Base-by-base conservation (phyloP, 2,113 vertebrate genomes). In the Euleptes europaea region DNA sequence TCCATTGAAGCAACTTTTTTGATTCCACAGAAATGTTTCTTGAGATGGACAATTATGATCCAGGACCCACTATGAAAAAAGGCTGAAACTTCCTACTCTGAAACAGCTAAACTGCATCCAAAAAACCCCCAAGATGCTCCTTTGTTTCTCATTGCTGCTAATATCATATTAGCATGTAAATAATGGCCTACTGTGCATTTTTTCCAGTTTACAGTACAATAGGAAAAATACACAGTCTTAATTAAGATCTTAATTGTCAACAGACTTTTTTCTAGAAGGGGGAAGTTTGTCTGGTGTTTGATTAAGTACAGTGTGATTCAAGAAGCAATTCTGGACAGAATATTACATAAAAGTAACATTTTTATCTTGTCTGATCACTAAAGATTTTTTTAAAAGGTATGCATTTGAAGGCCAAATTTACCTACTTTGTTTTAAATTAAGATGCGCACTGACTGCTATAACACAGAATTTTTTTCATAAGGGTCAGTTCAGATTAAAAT, bases 121-220 rank as follows among this genome's bases (percentile, higher is more conserved):
- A 23, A 54, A 71, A 13, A 51, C 42, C 86, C 88, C 81, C 89
- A 91, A 90, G 88, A 78, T 60, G 82, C 90, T 92, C 88, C 89
- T 92, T 65, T 40, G 51, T 13, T 92, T 95, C 90, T 92, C 90
- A 88, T 95, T 94, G 92, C 91, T 90, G 86, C 91, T 74, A 92
- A 89, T 89, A 87, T 91, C 94, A 84, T 92, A 81, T 90, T 67
- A 90, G 71, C 88, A 84, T 74, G 82, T 93, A 93, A 93, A 94
- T 92, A 95, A 28, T 63, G 88, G 88, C 88, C 89, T 0, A 38
- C 87, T 83, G 86, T 33, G 71, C 72, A 90, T 57, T 77, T 77
- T 3, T 57, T 38, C 26, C 19, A 77, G 10, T 35, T 77, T 23
- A 57, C 33, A 54, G 31, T 51, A 44, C 19, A 26, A 72, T 10